A percentile compares a stretch with the other conserved stretches of the same genome.
Evolutionary conservation across 2,797 vertebrate genomes (phyloP).

Genomic region (Taenioides sp.): DNA sequence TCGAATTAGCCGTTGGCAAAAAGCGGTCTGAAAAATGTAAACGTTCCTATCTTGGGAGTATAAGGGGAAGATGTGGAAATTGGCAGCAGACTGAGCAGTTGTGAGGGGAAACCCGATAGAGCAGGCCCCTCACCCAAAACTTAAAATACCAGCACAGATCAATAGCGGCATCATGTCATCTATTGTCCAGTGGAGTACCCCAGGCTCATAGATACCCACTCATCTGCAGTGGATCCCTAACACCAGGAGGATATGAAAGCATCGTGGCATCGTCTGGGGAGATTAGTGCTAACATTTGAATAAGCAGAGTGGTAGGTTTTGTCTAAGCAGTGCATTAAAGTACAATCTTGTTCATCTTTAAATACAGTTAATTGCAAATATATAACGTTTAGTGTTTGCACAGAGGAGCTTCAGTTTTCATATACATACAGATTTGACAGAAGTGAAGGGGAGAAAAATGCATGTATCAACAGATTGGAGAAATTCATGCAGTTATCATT

Average conservation of each 20-base stretch:
- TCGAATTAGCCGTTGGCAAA: conserved; percentile 51
- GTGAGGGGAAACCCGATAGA: conserved; percentile 78
- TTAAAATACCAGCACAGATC: conserved; percentile 81
- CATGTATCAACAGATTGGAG: too few relatives aligned
- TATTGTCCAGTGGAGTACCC: conserved; percentile 65
- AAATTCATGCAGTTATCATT: too few relatives aligned
- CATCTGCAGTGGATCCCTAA: conserved; percentile 25
- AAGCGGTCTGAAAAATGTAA: conserved; percentile 20
- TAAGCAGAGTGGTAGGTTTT: background rate
- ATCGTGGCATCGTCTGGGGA: background rate
- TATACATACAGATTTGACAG: too few relatives aligned
- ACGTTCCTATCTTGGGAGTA: conserved; percentile 26
- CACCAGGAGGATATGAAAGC: background rate
- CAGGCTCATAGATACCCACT: conserved; percentile 53
- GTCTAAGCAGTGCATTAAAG: background rate
- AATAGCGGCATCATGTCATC: conserved; percentile 80
- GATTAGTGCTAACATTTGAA: background rate
- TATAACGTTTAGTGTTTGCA: too few relatives aligned
- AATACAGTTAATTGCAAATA: too few relatives aligned
- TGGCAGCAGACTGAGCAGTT: conserved; percentile 68
- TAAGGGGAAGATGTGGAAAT: conserved; percentile 37
- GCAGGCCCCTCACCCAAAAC: conserved; percentile 70
- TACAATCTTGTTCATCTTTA: background rate
- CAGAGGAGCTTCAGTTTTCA: too few relatives aligned
- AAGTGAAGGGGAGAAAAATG: too few relatives aligned